These are phyloP conservation scores for Bruchidius siliquastri DNA, from an alignment of 2,888 invertebrate species.

Conservation along the genomic window DNA sequence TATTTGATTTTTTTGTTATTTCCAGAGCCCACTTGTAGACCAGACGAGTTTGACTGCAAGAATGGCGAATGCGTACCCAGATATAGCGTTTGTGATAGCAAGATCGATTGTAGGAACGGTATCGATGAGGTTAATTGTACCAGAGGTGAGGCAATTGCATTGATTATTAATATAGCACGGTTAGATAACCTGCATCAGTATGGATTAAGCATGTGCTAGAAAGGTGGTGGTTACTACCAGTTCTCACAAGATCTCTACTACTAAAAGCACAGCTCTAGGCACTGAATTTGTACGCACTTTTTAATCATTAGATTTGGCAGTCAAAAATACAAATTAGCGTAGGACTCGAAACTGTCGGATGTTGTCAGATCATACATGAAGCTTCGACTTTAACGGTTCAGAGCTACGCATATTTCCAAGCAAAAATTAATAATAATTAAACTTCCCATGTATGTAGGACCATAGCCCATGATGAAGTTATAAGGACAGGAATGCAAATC, in stretches of 20 bases:
- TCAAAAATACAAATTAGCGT: too few relatives aligned
- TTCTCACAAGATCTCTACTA: neutral
- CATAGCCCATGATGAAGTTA: too few relatives aligned
- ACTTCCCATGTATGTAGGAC: too few relatives aligned
- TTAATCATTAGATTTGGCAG: too few relatives aligned
- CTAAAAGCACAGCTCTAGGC: neutral
- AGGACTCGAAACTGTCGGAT: too few relatives aligned
- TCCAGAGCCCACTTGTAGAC: conserved; percentile 47
- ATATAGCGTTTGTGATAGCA: conserved; percentile 56
- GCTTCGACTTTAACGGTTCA: too few relatives aligned
- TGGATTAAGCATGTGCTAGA: neutral
- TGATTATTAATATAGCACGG: neutral
- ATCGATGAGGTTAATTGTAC: conserved; percentile 54
- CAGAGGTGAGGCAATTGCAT: neutral
- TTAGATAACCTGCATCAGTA: neutral
- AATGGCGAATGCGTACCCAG: conserved; percentile 52
- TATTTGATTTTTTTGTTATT: neutral
- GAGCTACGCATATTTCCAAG: too few relatives aligned
- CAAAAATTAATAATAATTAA: too few relatives aligned
- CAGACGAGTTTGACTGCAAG: conserved; percentile 65
- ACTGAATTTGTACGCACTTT: neutral
- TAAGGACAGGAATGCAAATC: too few relatives aligned
- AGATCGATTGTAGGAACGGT: conserved; percentile 55
- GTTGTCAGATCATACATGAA: too few relatives aligned
- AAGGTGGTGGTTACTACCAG: neutral